Percentiles rank a stretch among this genome's conserved stretches.
Conservation (phyloP, 2,888 invertebrate species). For the Eupithecia centaureata region DNA sequence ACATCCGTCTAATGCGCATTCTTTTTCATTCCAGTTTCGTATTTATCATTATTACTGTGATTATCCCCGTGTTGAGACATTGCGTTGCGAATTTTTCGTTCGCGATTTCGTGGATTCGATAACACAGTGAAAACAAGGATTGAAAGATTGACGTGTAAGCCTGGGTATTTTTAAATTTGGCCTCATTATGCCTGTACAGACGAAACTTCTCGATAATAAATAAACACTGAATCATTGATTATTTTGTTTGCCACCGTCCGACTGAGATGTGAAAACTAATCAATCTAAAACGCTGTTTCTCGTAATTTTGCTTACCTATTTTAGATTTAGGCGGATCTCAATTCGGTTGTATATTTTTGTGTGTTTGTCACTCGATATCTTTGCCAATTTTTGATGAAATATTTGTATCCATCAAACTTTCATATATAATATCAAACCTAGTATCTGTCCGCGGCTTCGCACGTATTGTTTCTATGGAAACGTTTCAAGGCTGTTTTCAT, state of each 20-base stretch:
- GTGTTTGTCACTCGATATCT: no score
- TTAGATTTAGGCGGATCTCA: not conserved
- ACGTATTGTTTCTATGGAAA: no score
- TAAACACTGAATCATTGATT: slow-evolving; percentile 4
- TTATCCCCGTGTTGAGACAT: not conserved
- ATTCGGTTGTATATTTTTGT: no score
- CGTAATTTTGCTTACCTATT: not conserved
- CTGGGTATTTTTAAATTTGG: slow-evolving; percentile 8
- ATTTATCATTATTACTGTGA: no score
- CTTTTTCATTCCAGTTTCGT: no score
- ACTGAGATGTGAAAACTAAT: not conserved
- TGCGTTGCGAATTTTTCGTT: not conserved
- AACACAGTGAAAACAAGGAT: not conserved
- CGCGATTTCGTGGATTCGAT: not conserved
- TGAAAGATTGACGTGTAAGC: not conserved
- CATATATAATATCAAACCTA: no score
- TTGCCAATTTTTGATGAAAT: no score
- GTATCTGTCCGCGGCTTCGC: no score
- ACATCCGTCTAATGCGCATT: no score
- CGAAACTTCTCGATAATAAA: not conserved
- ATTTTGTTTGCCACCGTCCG: not conserved
- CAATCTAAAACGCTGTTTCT: not conserved
- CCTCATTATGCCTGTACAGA: slow-evolving; percentile 10
- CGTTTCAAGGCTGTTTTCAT: no score
- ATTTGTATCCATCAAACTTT: no score